phyloP scores from a whole-genome alignment of 2,888 invertebrate genomes.

The Pelosia muscerda region DNA sequence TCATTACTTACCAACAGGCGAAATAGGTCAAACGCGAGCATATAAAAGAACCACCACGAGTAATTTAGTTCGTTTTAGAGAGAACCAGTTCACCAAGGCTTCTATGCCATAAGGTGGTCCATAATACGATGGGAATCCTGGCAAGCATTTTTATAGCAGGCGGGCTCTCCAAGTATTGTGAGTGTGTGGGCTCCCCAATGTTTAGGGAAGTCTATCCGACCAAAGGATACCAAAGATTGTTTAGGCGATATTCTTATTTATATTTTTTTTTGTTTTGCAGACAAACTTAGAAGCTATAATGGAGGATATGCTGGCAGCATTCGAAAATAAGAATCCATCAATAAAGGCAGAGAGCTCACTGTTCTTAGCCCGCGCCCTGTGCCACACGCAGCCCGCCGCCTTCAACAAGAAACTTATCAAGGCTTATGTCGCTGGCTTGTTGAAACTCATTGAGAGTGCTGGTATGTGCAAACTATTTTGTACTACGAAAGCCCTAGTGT shows the following conservation, averaged over 20 bases:
- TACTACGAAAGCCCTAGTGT: background rate
- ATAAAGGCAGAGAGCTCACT: slow-evolving; percentile 95
- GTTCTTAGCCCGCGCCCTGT: slow-evolving; percentile 94
- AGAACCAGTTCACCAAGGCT: background rate
- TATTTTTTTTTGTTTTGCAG: slow-evolving; percentile 72
- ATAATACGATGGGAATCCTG: background rate
- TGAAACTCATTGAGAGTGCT: slow-evolving; percentile 93
- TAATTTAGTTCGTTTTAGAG: background rate
- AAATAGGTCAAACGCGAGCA: too few relatives aligned
- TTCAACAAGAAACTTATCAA: slow-evolving; percentile 97
- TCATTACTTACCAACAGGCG: too few relatives aligned
- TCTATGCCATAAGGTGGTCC: background rate
- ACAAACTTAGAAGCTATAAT: slow-evolving; percentile 93
- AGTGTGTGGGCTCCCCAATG: background rate
- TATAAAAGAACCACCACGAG: background rate
- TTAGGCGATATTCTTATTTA: background rate
- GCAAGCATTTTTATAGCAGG: too few relatives aligned
- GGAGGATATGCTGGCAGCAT: slow-evolving; percentile 94
- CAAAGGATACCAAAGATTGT: too few relatives aligned
- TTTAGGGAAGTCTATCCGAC: background rate
- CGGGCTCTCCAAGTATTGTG: too few relatives aligned
- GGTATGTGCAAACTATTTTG: slow-evolving; percentile 73
- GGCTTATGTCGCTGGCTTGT: slow-evolving; percentile 90
- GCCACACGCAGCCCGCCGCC: slow-evolving; percentile 92
- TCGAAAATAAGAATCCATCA: slow-evolving; percentile 96